Percentiles rank a stretch among this genome's conserved stretches.
phyloP scores from a whole-genome alignment of 2,113 vertebrate species.

The Pteruthius melanotis region DNA sequence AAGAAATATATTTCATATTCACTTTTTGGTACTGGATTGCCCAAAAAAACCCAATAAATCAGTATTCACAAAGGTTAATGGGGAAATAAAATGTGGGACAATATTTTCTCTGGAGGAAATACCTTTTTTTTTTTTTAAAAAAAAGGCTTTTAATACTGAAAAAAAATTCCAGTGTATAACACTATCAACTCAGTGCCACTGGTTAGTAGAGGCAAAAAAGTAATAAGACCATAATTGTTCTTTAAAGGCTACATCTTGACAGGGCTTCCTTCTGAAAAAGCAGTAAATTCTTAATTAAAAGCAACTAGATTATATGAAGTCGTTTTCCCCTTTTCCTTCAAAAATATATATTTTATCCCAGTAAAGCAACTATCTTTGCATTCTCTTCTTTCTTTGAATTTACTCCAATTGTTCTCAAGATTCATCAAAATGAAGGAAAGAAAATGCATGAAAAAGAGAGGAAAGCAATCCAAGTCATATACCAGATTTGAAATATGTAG shows the following conservation, averaged over 20 bases:
- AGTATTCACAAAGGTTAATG: not conserved
- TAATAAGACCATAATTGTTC: fast-evolving
- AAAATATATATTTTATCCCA: not conserved
- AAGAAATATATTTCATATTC: not conserved
- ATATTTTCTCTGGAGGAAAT: not conserved
- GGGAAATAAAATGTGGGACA: not conserved
- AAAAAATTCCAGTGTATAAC: not conserved
- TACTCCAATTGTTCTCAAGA: not conserved
- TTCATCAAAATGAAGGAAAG: not conserved
- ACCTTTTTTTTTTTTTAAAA: not conserved
- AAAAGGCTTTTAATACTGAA: not conserved
- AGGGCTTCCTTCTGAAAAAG: not conserved
- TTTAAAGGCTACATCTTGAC: not conserved
- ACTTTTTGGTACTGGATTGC: not conserved
- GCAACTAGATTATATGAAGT: not conserved
- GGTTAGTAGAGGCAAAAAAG: not conserved
- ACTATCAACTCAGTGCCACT: not conserved
- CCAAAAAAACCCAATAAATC: not conserved
- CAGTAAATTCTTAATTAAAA: not conserved
- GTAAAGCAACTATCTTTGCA: not conserved
- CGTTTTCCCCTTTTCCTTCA: not conserved
- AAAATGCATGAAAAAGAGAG: not conserved
- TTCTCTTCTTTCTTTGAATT: not conserved
- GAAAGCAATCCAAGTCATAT: not conserved
- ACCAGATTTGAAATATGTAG: not conserved